These are phyloP conservation scores for Halictus ligatus DNA, from an alignment of 2,888 invertebrate species.

Conservation along the genomic window DNA sequence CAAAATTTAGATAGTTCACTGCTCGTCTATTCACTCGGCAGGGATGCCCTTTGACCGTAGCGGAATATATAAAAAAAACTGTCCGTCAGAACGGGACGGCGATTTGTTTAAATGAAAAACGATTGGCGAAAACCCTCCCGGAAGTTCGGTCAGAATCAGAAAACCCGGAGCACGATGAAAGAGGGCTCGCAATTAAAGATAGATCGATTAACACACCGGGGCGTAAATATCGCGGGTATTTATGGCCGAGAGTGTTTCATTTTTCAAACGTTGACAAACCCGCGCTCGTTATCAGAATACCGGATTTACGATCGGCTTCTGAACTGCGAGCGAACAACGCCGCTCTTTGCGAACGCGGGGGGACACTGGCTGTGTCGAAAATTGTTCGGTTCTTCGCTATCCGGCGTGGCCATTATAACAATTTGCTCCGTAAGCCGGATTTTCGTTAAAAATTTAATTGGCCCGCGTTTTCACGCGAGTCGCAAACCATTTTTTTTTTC, in stretches of 20 bases:
- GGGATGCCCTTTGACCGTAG: neutral
- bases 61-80: neutral
- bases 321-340: neutral
- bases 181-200: neutral
- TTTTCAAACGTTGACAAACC: neutral
- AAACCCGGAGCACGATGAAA: neutral
- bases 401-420: neutral
- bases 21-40: neutral
- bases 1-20: neutral
- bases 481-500: slow-evolving; percentile 5
- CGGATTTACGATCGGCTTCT: neutral
- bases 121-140: neutral
- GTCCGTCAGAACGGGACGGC: neutral
- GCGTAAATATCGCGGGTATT: neutral
- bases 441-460: slow-evolving; percentile 17
- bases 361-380: neutral
- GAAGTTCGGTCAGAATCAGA: neutral
- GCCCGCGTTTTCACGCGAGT: slow-evolving; percentile 12
- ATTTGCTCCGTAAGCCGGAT: neutral
- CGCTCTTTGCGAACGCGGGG: neutral
- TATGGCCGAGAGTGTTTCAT: neutral
- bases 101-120: slow-evolving; percentile 2
- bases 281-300: neutral
- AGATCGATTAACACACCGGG: neutral
- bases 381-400: neutral